Conservation (phyloP, 2,888 invertebrate genomes). For the Helleia helle region DNA sequence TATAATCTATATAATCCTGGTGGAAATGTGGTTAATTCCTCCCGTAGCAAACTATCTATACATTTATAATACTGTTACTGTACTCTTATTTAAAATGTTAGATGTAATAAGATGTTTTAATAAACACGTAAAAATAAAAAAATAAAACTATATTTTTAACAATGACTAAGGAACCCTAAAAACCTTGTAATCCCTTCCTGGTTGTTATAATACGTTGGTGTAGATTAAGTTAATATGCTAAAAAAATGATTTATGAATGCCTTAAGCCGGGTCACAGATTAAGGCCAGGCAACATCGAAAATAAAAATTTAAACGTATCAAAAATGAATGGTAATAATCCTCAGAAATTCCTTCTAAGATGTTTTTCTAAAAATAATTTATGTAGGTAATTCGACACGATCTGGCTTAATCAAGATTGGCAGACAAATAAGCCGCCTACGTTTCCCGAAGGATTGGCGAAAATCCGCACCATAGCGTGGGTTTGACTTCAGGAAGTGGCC, state of each 20-base stretch:
- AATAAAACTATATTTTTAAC: too few relatives aligned
- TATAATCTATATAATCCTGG: too few relatives aligned
- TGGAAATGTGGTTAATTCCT: too few relatives aligned
- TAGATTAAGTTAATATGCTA: not conserved
- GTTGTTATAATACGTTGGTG: too few relatives aligned
- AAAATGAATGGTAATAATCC: not conserved
- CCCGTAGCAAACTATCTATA: too few relatives aligned
- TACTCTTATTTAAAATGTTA: too few relatives aligned
- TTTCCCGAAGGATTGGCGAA: slow-evolving; percentile 15
- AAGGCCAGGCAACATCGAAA: too few relatives aligned
- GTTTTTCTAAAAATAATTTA: slow-evolving; percentile 20
- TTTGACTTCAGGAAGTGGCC: slow-evolving; percentile 13
- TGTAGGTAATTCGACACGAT: slow-evolving; percentile 21
- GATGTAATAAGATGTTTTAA: too few relatives aligned
- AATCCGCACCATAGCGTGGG: slow-evolving; percentile 18
- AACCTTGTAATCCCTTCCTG: not conserved
- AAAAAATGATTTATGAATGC: not conserved
- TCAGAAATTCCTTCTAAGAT: not conserved
- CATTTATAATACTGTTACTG: too few relatives aligned
- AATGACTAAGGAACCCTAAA: too few relatives aligned
- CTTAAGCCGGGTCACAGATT: too few relatives aligned
- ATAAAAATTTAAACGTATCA: not conserved
- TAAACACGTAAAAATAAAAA: too few relatives aligned
- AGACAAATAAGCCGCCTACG: slow-evolving; percentile 25
- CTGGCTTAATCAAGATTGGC: slow-evolving; percentile 30